Percentiles rank a stretch among this genome's conserved stretches.
Evolutionary conservation across 2,797 vertebrate genomes (phyloP).

Genomic region (Gymnothorax javanicus): DNA sequence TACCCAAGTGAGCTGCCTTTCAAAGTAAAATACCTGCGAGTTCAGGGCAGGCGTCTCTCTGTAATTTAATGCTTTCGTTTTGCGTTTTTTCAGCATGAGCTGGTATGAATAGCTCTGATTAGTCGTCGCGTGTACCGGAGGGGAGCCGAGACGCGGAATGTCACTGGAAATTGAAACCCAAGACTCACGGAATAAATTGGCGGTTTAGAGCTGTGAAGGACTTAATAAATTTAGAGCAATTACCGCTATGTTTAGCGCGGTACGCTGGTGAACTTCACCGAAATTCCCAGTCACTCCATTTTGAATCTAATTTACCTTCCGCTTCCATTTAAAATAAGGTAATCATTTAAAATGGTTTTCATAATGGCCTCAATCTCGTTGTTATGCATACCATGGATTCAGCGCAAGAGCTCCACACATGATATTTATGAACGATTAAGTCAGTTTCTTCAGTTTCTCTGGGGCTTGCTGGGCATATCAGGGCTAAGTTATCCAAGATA

Average conservation of each 20-base stretch:
- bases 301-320: conserved; percentile 18
- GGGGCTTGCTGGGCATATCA: background rate
- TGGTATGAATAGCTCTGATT: conserved; percentile 52
- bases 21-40: conserved; percentile 22
- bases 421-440: background rate
- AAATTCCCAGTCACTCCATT: background rate
- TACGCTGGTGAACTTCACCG: background rate
- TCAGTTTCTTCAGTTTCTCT: background rate
- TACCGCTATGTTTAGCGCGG: conserved; percentile 31
- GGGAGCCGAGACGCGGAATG: background rate
- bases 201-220: conserved; percentile 60
- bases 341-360: conserved; percentile 12
- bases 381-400: background rate
- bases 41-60: background rate
- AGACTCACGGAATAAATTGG: conserved; percentile 46
- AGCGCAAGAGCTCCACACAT: background rate
- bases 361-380: background rate
- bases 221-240: conserved; percentile 65
- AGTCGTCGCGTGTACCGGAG: conserved; percentile 45
- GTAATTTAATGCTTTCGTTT: conserved; percentile 2
- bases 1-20: conserved; percentile 53
- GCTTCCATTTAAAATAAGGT: conserved; percentile 12
- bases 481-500: background rate
- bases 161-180: conserved; percentile 51
- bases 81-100: conserved; percentile 33